phyloP scores from a whole-genome alignment of 2,888 invertebrate species.

The Idaea aversata region DNA sequence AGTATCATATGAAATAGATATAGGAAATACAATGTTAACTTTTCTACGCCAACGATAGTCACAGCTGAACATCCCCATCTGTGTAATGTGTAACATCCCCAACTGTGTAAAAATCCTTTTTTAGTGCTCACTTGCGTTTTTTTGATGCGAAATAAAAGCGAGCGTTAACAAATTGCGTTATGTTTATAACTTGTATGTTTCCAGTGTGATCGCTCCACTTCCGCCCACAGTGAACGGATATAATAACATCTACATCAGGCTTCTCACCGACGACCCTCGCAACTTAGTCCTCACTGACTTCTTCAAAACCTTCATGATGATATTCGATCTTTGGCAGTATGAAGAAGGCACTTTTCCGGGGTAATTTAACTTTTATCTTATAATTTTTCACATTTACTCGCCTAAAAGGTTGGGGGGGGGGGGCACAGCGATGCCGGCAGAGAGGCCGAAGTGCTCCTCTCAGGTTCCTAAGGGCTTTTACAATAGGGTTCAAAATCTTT shows the following conservation, averaged over 20 bases:
- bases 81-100: no score
- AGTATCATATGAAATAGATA: no score
- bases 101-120: no score
- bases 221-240: constrained; percentile 78
- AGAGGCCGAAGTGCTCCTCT: no score
- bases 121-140: no score
- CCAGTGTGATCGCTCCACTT: constrained; percentile 52
- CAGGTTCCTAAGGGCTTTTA: not conserved
- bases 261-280: constrained; percentile 80
- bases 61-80: no score
- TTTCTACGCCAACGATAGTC: no score
- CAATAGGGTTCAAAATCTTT: not conserved
- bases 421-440: no score
- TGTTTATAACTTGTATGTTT: constrained; percentile 13
- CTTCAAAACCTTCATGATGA: constrained; percentile 71
- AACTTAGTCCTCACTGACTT: constrained; percentile 76
- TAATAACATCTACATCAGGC: constrained; percentile 74
- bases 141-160: no score
- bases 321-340: constrained; percentile 79
- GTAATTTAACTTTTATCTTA: constrained; percentile 29
- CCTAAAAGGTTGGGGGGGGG: no score
- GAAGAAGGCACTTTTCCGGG: constrained; percentile 83
- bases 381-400: not conserved
- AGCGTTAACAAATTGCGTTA: not conserved
- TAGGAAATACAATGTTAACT: no score